phyloP scores from a whole-genome alignment of 2,888 invertebrate species.

The Sisyra nigra region DNA sequence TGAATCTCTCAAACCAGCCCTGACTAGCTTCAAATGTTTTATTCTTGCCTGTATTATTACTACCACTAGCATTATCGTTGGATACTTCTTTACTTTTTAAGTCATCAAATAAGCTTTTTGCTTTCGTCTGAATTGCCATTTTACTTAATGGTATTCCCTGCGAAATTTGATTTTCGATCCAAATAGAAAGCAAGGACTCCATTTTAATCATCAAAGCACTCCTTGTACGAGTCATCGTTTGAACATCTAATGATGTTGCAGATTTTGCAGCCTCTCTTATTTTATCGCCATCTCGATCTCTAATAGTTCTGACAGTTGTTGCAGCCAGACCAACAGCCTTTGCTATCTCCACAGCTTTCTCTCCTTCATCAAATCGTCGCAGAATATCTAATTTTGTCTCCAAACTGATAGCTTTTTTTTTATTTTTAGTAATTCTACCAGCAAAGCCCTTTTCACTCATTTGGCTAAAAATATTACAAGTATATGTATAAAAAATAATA shows the following conservation, averaged over 20 bases:
- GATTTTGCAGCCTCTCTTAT: conserved; percentile 14
- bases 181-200: conserved; percentile 10
- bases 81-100: conserved; percentile 12
- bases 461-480: conserved; percentile 11
- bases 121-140: conserved; percentile 15
- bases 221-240: conserved; percentile 13
- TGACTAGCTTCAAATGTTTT: conserved; percentile 13
- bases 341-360: conserved; percentile 13
- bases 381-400: conserved; percentile 13
- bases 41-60: neutral
- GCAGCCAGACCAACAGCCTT: conserved; percentile 10
- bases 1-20: conserved; percentile 14
- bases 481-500: too few species aligned
- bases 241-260: conserved; percentile 13
- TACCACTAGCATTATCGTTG: conserved; percentile 5
- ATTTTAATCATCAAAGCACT: conserved; percentile 13
- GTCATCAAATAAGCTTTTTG: conserved; percentile 14
- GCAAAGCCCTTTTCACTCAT: conserved; percentile 10
- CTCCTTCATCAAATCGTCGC: conserved; percentile 12
- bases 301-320: conserved; percentile 12
- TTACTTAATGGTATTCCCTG: conserved; percentile 14
- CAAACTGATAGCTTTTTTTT: conserved; percentile 11
- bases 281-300: conserved; percentile 14
- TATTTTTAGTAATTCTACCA: conserved; percentile 9
- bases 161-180: conserved; percentile 14